phyloP scores from a whole-genome alignment of 1,140 invertebrate genomes.

The Ceratitis capitata region DNA sequence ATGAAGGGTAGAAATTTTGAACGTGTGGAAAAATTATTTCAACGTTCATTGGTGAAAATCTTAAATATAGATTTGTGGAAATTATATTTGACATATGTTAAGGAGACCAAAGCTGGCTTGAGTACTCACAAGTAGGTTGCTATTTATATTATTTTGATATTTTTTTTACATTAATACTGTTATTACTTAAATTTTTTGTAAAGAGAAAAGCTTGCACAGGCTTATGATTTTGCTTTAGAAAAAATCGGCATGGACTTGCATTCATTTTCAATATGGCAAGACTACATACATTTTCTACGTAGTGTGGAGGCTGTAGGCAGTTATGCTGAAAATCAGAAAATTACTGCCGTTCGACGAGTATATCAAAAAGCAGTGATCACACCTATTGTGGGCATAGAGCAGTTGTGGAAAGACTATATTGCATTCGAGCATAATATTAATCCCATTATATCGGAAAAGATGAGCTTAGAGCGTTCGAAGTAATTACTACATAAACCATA shows the following conservation, averaged over 20 bases:
- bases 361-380: conserved; percentile 96
- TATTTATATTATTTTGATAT: not conserved
- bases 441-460: conserved; percentile 86
- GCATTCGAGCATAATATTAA: conserved; percentile 95
- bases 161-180: not conserved
- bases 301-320: conserved; percentile 96
- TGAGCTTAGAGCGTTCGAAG: conserved; percentile 68
- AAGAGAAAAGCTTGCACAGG: conserved; percentile 99
- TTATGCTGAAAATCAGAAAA: conserved; percentile 99
- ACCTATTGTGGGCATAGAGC: conserved; percentile 97
- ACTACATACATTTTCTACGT: conserved; percentile 98
- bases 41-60: conserved; percentile 97
- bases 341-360: conserved; percentile 95
- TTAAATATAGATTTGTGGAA: conserved; percentile 99
- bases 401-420: conserved; percentile 98
- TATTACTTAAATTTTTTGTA: not conserved
- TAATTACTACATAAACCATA: conserved; percentile 42
- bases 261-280: conserved; percentile 96
- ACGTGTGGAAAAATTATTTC: conserved; percentile 98
- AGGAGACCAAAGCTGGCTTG: conserved; percentile 94
- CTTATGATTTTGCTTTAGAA: conserved; percentile 98
- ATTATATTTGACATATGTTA: conserved; percentile 96
- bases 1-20: conserved; percentile 96
- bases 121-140: conserved; percentile 91
- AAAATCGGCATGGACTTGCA: conserved; percentile 99